A percentile compares a stretch with the other conserved stretches of the same genome.
Evolutionary conservation across 2,797 vertebrate genomes (phyloP).

Genomic region (Malurus splendens): DNA sequence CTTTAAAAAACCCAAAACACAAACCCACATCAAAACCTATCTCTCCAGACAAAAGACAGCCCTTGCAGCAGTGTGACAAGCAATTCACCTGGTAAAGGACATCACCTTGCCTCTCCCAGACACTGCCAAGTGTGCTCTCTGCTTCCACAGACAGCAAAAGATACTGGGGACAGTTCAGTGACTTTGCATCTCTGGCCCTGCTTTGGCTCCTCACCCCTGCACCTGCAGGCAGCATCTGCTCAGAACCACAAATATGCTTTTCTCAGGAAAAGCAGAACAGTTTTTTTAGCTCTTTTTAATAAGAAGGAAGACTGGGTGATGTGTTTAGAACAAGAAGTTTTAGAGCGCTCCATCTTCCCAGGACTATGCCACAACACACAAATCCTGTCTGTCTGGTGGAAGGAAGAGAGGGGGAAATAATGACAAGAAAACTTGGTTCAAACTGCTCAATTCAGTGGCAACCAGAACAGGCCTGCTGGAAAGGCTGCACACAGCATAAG

Average conservation of each 20-base stretch:
- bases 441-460: neutral
- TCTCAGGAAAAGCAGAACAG: neutral
- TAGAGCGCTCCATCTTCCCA: neutral
- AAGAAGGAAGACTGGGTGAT: neutral
- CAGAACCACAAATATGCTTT: neutral
- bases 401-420: neutral
- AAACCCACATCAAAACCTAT: neutral
- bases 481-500: neutral
- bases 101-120: neutral
- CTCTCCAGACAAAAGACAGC: neutral
- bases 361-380: neutral
- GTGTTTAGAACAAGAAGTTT: neutral
- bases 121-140: neutral
- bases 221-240: neutral
- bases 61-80: constrained; percentile 10
- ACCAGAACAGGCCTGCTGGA: neutral
- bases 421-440: neutral
- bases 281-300: neutral
- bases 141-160: neutral
- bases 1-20: neutral
- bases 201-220: neutral
- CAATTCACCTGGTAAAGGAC: constrained; percentile 44
- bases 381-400: neutral
- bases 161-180: neutral
- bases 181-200: neutral